These are phyloP conservation scores for Hydroisotoma schaefferi DNA, from an alignment of 2,888 invertebrate genomes.

Conservation along the genomic window DNA sequence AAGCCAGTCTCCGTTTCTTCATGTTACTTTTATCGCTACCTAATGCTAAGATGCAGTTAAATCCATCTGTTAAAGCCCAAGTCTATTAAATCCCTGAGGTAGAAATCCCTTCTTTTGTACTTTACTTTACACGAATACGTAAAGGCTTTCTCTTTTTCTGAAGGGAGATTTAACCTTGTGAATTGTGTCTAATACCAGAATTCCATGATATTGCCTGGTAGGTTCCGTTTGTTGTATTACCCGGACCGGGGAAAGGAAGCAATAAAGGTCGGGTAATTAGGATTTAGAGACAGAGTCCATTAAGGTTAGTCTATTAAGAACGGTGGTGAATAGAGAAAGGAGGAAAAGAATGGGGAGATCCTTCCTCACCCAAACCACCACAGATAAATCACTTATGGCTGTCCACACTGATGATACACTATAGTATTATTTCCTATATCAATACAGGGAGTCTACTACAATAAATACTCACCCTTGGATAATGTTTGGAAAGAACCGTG, in stretches of 20 bases:
- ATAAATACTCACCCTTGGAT: no score
- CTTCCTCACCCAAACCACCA: no score
- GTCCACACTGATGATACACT: conserved; percentile 42
- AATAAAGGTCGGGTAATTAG: conserved; percentile 41
- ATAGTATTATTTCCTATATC: conserved; percentile 6
- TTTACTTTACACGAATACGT: no score
- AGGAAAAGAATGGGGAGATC: not conserved
- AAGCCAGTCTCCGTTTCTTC: no score
- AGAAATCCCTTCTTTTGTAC: no score
- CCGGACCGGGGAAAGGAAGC: conserved; percentile 24
- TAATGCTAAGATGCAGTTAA: no score
- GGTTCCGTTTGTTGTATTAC: conserved; percentile 23
- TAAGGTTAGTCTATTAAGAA: conserved; percentile 24
- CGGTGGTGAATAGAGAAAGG: not conserved
- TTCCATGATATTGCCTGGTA: not conserved
- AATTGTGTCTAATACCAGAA: not conserved
- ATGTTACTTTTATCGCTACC: no score
- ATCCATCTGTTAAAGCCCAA: no score
- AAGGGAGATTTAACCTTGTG: not conserved
- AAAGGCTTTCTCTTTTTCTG: not conserved
- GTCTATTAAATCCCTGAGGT: no score
- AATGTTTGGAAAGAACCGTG: no score
- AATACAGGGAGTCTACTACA: no score
- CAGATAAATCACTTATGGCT: conserved; percentile 43
- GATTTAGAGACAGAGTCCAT: conserved; percentile 41